Evolutionary conservation across 1,140 invertebrate genomes (phyloP).

Genomic region (Cryptotermes secundus): DNA sequence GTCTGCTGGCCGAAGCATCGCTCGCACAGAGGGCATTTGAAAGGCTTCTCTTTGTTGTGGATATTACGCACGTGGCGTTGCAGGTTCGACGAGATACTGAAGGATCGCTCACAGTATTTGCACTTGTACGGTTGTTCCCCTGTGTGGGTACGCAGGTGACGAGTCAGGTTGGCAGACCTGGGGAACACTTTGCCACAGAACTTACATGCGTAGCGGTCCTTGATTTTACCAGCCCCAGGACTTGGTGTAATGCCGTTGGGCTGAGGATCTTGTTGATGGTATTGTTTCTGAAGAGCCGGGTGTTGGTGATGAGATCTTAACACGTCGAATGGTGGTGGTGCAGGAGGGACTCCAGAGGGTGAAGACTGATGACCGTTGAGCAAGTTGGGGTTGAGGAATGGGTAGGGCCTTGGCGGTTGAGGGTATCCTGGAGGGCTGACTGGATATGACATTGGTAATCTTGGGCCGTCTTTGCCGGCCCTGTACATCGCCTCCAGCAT

Average conservation of each 20-base stretch:
- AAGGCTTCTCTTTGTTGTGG: slow-evolving; percentile 95
- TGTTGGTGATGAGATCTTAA: slow-evolving; percentile 48
- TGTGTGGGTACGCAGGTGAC: slow-evolving; percentile 96
- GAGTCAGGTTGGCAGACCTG: slow-evolving; percentile 94
- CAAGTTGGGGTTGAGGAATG: slow-evolving; percentile 47
- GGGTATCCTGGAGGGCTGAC: slow-evolving; percentile 45
- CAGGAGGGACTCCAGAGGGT: slow-evolving; percentile 39
- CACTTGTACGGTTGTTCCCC: slow-evolving; percentile 98
- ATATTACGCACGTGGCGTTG: slow-evolving; percentile 99
- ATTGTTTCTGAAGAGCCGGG: slow-evolving; percentile 45
- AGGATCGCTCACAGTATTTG: slow-evolving; percentile 97
- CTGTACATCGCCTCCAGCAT: slow-evolving; percentile 71
- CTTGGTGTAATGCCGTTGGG: slow-evolving; percentile 44
- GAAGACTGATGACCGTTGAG: slow-evolving; percentile 47
- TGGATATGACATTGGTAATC: slow-evolving; percentile 51
- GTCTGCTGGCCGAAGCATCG: slow-evolving; percentile 98
- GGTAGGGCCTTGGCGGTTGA: slow-evolving; percentile 43
- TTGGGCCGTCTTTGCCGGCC: slow-evolving; percentile 54
- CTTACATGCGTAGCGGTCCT: slow-evolving; percentile 95
- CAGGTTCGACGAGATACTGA: slow-evolving; percentile 97
- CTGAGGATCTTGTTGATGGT: slow-evolving; percentile 43
- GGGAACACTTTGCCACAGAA: slow-evolving; percentile 99
- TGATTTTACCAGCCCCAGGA: slow-evolving; percentile 59
- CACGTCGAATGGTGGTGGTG: slow-evolving; percentile 52
- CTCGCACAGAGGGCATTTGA: slow-evolving; percentile 82